Evolutionary conservation across 1,140 invertebrate genomes (phyloP).

Genomic region (Pseudomyrmex dendroicus): DNA sequence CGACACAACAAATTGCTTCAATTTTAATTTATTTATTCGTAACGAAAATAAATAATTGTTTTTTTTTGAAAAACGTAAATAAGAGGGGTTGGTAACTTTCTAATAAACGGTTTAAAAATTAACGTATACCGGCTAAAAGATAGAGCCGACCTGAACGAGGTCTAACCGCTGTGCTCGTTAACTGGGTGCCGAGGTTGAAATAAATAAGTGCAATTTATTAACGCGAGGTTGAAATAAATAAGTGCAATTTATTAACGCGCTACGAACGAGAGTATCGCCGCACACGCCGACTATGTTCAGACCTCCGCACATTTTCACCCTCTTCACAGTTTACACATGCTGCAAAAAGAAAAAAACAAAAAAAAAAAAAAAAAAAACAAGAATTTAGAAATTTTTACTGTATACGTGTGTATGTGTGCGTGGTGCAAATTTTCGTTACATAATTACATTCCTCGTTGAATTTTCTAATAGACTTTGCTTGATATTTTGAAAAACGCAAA

Average conservation of each 20-base stretch:
- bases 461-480: conserved; percentile 7
- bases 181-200: conserved; percentile 49
- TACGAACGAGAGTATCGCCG: conserved; percentile 26
- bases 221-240: conserved; percentile 63
- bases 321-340: background rate
- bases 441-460: background rate
- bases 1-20: too few species aligned
- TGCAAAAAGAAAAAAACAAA: background rate
- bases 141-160: background rate
- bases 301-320: conserved; percentile 10
- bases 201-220: conserved; percentile 69
- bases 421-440: background rate
- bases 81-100: conserved; percentile 18
- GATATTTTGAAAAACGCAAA: background rate
- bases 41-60: background rate
- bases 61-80: background rate
- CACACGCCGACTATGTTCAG: conserved; percentile 11
- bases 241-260: conserved; percentile 65
- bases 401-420: background rate
- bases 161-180: conserved; percentile 57
- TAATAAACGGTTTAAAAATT: conserved; percentile 30
- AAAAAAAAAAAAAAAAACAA: background rate
- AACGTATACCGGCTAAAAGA: conserved; percentile 7
- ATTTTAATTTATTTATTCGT: background rate
- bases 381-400: too few species aligned